These are phyloP conservation scores for Tragelaphus strepsiceros DNA, from an alignment of 2,113 vertebrate genomes.

Conservation along the genomic window DNA sequence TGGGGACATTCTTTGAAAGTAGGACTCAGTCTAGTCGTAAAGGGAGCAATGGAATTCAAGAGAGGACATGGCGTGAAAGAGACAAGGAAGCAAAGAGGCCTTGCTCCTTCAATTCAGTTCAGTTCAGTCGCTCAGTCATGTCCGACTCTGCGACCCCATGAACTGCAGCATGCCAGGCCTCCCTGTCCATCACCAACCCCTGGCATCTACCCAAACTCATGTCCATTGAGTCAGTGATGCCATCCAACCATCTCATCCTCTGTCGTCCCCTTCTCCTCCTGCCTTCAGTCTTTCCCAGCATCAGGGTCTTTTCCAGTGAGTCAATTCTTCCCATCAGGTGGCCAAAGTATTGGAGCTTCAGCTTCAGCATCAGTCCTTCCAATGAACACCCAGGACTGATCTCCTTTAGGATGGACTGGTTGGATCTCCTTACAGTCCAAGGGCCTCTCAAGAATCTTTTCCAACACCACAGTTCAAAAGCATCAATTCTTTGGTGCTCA, in stretches of 20 bases:
- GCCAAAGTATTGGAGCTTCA: not conserved
- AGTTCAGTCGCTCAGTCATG: accelerated
- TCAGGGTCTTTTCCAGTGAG: not conserved
- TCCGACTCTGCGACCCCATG: not conserved
- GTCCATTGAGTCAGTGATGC: not conserved
- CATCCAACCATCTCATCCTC: not conserved
- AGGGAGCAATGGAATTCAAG: not conserved
- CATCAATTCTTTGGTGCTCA: accelerated
- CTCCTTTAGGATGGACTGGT: not conserved
- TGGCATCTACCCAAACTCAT: not conserved
- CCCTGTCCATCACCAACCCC: not conserved
- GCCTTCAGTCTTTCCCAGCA: not conserved
- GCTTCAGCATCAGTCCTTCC: not conserved
- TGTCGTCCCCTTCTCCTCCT: not conserved
- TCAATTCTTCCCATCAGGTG: not conserved
- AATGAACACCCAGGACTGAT: not conserved
- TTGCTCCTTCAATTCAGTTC: not conserved
- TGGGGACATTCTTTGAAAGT: not conserved
- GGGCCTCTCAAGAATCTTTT: not conserved
- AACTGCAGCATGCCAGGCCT: accelerated
- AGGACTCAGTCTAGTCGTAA: not conserved
- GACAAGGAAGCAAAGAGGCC: not conserved
- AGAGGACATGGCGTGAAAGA: not conserved
- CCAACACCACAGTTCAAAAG: not conserved
- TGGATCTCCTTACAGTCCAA: not conserved